Evolutionary conservation across 2,888 invertebrate genomes (phyloP).

Genomic region (Micoletzkya japonica): DNA sequence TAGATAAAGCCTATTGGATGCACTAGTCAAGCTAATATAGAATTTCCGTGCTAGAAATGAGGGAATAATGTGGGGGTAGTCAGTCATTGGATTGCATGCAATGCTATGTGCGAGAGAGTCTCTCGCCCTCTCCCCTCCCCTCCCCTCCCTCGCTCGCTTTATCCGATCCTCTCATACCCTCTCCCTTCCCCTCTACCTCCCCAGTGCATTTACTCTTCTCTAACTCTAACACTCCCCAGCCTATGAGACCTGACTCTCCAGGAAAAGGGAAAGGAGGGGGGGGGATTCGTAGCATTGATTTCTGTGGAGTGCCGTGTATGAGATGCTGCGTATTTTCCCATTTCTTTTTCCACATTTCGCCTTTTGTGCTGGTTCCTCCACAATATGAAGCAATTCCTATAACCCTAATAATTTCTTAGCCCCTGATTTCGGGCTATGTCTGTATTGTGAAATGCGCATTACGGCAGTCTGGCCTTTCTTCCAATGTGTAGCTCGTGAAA

Average conservation of each 20-base stretch:
- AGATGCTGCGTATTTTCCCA: background rate
- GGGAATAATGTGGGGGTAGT: background rate
- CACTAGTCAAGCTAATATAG: background rate
- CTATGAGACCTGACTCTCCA: too few species aligned
- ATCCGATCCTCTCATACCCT: constrained; percentile 7
- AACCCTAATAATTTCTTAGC: too few species aligned
- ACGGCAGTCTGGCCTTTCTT: too few species aligned
- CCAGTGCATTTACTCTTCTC: background rate
- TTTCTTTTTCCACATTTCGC: background rate
- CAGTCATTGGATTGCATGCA: too few species aligned
- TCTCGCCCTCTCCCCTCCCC: background rate
- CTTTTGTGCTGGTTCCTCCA: background rate
- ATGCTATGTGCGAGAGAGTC: too few species aligned
- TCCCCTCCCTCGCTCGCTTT: background rate
- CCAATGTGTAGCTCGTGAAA: too few species aligned
- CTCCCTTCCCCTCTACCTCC: constrained; percentile 30
- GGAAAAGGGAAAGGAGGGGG: constrained; percentile 12
- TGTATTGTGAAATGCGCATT: too few species aligned
- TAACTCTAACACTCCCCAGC: too few species aligned
- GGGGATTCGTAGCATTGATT: too few species aligned
- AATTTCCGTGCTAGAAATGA: background rate
- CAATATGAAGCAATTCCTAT: background rate
- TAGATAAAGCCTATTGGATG: too few species aligned
- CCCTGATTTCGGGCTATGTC: too few species aligned
- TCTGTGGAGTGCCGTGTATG: too few species aligned